Evolutionary conservation across 2,888 invertebrate species (phyloP).

Genomic region (Drosophila mercatorum): DNA sequence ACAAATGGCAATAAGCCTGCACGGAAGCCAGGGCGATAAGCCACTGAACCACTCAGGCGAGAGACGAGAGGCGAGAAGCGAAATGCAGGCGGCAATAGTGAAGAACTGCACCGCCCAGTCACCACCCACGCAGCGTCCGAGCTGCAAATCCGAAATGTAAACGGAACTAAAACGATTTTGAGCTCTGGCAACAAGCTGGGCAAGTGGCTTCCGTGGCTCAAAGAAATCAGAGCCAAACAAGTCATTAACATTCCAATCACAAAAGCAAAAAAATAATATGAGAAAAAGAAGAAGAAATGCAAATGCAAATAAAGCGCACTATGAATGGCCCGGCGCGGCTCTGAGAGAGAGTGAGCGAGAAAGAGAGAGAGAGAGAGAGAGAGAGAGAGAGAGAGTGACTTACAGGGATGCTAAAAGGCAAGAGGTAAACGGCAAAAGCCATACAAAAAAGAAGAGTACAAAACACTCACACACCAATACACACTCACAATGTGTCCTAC

Average conservation of each 20-base stretch:
- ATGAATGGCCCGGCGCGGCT: slow-evolving; percentile 18
- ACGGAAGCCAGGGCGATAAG: slow-evolving; percentile 18
- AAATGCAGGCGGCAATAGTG: background rate
- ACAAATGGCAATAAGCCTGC: slow-evolving; percentile 23
- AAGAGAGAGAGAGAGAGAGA: background rate
- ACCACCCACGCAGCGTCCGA: slow-evolving; percentile 1
- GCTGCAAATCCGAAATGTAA: slow-evolving; percentile 53
- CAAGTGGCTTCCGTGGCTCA: slow-evolving; percentile 8
- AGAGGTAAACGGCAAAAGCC: slow-evolving; percentile 15
- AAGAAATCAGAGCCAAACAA: slow-evolving; percentile 49
- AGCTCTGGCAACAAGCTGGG: slow-evolving; percentile 49
- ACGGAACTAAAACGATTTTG: slow-evolving; percentile 57
- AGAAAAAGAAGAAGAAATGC: slow-evolving; percentile 15
- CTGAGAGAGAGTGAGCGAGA: slow-evolving; percentile 6
- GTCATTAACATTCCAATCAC: slow-evolving; percentile 57
- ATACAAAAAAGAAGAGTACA: slow-evolving; percentile 4
- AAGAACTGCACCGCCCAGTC: slow-evolving; percentile 3
- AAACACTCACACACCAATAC: slow-evolving; percentile 16
- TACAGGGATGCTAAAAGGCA: slow-evolving; percentile 16
- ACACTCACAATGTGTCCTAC: slow-evolving; percentile 61
- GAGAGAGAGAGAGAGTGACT: background rate
- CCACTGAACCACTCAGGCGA: slow-evolving; percentile 23
- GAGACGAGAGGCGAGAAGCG: background rate
- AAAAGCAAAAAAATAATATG: slow-evolving; percentile 19
- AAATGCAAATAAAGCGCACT: slow-evolving; percentile 46